A percentile compares a stretch with the other conserved stretches of the same genome.
Evolutionary conservation across 2,888 invertebrate genomes (phyloP).

Genomic region (Pachydiplax longipennis): DNA sequence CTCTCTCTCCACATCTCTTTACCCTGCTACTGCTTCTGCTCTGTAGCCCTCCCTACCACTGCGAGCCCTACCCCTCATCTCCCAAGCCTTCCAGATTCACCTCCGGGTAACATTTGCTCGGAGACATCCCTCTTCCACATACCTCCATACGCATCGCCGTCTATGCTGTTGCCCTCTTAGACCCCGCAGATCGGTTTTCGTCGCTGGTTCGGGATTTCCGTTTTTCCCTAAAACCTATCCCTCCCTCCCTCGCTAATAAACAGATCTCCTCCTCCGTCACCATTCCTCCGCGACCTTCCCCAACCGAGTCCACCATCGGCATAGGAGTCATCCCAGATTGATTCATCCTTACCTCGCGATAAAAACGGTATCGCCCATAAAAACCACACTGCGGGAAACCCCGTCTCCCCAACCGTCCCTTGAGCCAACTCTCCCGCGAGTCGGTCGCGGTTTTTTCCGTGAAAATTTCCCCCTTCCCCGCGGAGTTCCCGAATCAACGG

Average conservation of each 20-base stretch:
- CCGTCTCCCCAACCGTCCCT: background rate
- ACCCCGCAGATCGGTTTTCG: background rate
- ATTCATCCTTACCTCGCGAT: background rate
- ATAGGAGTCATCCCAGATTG: background rate
- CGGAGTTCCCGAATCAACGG: conserved; percentile 12
- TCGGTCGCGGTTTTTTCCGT: background rate
- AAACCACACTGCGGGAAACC: too few relatives aligned
- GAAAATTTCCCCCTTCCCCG: background rate
- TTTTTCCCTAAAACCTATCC: background rate
- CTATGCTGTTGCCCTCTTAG: background rate
- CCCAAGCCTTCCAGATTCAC: conserved; percentile 34
- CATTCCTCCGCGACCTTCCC: background rate
- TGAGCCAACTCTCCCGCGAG: background rate
- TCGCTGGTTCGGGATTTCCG: background rate
- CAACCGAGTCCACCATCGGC: background rate
- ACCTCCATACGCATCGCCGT: background rate
- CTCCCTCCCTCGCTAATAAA: background rate
- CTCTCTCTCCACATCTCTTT: conserved; percentile 15
- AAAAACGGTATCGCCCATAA: background rate
- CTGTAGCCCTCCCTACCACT: background rate
- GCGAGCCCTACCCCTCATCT: background rate
- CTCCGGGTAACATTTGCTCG: conserved; percentile 32
- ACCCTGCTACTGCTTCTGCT: background rate
- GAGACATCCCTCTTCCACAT: conserved; percentile 8
- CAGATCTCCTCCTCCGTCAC: background rate